Percentiles rank a stretch among this genome's conserved stretches.
Conservation (phyloP, 2,888 invertebrate genomes). For the Athrips mouffetella region DNA sequence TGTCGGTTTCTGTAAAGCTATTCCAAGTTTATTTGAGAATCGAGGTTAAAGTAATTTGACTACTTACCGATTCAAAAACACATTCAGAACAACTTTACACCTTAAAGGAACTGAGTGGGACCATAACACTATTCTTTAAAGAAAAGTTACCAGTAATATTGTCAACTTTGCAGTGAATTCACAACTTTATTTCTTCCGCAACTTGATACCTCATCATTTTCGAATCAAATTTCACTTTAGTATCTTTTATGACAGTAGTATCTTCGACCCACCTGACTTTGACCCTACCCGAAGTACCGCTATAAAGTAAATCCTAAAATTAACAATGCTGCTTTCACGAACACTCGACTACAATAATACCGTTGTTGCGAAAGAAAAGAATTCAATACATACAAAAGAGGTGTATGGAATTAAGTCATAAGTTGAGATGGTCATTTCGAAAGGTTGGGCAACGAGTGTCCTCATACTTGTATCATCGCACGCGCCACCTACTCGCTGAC, state of each 20-base stretch:
- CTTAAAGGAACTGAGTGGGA: constrained; percentile 15
- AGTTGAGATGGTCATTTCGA: constrained; percentile 65
- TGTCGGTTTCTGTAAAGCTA: constrained; percentile 47
- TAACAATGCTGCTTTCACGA: constrained; percentile 29
- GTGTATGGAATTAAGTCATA: constrained; percentile 71
- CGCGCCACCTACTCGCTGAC: constrained; percentile 66
- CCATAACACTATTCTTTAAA: neutral
- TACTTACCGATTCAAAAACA: neutral
- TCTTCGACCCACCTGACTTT: constrained; percentile 6
- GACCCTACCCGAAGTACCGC: neutral
- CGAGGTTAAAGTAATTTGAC: constrained; percentile 1
- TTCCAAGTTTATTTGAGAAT: too few relatives aligned
- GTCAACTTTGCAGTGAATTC: neutral
- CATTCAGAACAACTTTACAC: neutral
- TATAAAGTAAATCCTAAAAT: constrained; percentile 22
- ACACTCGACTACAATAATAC: constrained; percentile 30
- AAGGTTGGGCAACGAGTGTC: constrained; percentile 54
- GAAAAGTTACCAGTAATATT: neutral
- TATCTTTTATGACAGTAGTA: constrained; percentile 1
- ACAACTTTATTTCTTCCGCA: neutral
- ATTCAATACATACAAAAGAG: constrained; percentile 59
- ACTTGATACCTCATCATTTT: constrained; percentile 1
- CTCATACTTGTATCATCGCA: constrained; percentile 43
- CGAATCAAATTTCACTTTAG: constrained; percentile 7
- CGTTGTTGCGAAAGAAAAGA: constrained; percentile 52